Evolutionary conservation across 2,888 invertebrate genomes (phyloP).

Genomic region (Agrochola lychnidis): DNA sequence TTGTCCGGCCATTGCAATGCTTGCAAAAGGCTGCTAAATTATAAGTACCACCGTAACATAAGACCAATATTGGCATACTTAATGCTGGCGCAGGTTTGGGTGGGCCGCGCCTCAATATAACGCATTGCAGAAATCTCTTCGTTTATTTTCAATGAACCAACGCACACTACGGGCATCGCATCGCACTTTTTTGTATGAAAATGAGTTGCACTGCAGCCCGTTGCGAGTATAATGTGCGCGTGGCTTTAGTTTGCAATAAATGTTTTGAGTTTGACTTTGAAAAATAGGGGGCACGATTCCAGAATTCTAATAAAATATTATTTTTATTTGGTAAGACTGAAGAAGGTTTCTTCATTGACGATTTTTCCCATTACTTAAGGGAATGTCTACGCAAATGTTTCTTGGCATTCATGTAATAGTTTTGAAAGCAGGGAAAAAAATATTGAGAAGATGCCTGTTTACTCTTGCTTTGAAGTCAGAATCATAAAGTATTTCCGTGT

Average conservation of each 20-base stretch:
- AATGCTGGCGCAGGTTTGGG: background rate
- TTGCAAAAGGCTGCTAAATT: background rate
- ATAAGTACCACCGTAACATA: background rate
- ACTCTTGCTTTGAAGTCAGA: background rate
- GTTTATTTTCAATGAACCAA: too few relatives aligned
- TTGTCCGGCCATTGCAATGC: background rate
- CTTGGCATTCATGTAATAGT: background rate
- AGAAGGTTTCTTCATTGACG: background rate
- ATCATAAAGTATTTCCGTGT: background rate
- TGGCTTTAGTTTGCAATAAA: background rate
- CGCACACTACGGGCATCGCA: background rate
- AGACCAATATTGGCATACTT: background rate
- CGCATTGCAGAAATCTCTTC: background rate
- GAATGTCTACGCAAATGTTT: background rate
- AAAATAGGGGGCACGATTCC: background rate
- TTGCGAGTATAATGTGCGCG: background rate
- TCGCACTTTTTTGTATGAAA: background rate
- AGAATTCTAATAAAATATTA: background rate
- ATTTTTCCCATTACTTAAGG: background rate
- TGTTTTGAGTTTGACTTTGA: background rate
- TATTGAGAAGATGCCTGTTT: background rate
- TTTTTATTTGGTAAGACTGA: background rate
- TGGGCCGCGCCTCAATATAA: background rate
- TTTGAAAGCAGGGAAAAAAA: background rate
- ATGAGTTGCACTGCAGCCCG: background rate